Evolutionary conservation across 1,140 invertebrate genomes (phyloP), one percentile per base, ranked within the genome.

Genomic region (Calosoma granatense): DNA sequence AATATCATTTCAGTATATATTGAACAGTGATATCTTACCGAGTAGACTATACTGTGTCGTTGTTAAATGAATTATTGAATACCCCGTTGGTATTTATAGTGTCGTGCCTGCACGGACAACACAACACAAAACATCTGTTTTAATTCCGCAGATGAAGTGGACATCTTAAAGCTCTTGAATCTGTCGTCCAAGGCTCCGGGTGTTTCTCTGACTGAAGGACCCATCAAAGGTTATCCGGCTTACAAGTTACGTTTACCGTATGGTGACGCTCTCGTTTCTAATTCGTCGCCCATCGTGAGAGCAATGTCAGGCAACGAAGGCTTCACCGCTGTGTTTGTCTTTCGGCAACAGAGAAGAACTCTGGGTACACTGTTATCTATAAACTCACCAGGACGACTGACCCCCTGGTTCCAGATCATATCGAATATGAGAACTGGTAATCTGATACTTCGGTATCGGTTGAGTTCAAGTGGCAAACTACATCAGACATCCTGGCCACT

Each of bases 181-280:
- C 64, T 75, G 20, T 68, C 69, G 12, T 60, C 63, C 12, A 69
- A 70, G 51, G 69, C 72, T 56, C 66, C 67, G 51, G 74, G 74
- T 9, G 72, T 75, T 23, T 73, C 69, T 9, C 41, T 68, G 26
- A 69, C 72, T 4, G 63, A 67, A 57, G 71, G 74, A 1, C 69
- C 72, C n/a, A 70, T 71, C 36, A 60, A 56, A 1, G 65, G 69
- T 51, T 69, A 64, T 59, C 70, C 71, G 4, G 72, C 74, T 2
- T 75, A 71, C 66, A 73, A 73, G 60, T 70, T 75, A 43, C 68
- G 73, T n/a, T 59, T 70, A 9, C 65, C 68, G 1, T 75, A 72
- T 55, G 72, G 69, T 30, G 69, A 74, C 56, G 70, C 73, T 1
- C 69, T 71, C 1, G 56, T 75, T 52, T 56, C 61, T 1, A 71